These are phyloP conservation scores for Toxonevra muliebris DNA, from an alignment of 2,888 invertebrate genomes.

Conservation along the genomic window DNA sequence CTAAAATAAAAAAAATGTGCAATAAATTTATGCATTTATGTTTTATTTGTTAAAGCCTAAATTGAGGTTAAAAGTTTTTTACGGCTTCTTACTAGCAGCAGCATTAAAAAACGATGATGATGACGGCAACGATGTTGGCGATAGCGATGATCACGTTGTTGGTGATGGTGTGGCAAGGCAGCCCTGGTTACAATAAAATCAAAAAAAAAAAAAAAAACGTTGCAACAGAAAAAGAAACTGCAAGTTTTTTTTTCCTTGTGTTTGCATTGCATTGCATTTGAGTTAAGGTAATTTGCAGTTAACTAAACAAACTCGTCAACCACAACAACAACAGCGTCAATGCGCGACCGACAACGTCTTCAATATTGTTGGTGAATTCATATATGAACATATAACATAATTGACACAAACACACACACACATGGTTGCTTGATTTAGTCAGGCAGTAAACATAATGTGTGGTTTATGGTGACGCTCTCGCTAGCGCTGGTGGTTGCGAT, in stretches of 20 bases:
- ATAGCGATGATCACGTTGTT: not conserved
- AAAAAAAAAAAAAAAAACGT: no score
- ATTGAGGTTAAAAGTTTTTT: constrained; percentile 48
- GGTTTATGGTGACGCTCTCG: no score
- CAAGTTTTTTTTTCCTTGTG: no score
- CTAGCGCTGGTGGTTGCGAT: no score
- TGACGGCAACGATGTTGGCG: constrained; percentile 1
- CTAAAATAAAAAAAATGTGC: not conserved
- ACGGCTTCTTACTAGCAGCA: constrained; percentile 39
- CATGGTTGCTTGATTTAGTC: no score
- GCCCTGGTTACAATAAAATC: no score
- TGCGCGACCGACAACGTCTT: not conserved
- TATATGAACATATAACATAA: no score
- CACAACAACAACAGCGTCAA: not conserved
- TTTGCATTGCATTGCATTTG: no score
- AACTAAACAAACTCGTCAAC: constrained; percentile 19
- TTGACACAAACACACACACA: no score
- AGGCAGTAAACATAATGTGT: no score
- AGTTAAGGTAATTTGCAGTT: constrained; percentile 26
- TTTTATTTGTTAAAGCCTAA: constrained; percentile 42
- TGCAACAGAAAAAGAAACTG: not conserved
- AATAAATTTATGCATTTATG: constrained; percentile 33
- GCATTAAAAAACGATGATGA: constrained; percentile 4
- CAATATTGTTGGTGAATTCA: not conserved
- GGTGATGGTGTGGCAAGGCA: no score